Base-by-base conservation (phyloP, 2,797 vertebrate species). In the Darevskia mixta region DNA sequence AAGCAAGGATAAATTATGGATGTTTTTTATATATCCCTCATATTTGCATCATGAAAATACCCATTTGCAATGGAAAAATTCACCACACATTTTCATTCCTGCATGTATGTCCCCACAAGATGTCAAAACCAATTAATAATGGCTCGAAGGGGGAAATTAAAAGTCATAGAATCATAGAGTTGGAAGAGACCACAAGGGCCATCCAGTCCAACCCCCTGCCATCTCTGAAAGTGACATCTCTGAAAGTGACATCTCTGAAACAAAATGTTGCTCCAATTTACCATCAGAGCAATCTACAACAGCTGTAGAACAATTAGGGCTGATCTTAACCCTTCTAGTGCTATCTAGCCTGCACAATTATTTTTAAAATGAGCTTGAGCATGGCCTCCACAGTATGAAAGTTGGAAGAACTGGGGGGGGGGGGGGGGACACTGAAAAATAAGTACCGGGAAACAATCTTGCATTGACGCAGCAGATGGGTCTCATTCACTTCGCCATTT, bases 51-150 rank as follows among this genome's bases (percentile, higher is more conserved):
- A 90, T 58, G 88, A 91, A 80, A 9, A 2, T 87, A 89, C 87
- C 32, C 32, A 81, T 81, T 85, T 85, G 58, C 43, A 45, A 69
- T 35, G 58, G 82, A 43, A 64, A 86, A 85, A 45, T 11, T 43
- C 86, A 87, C 67, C 88, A 93, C 92, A 45, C 91, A 91, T 85
- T 73, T 87, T n/a, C 20, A 88, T 4, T 79, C 87, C 89, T 45
- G 75, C 49, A 76, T 73, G 29, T 0, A 0, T 3, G 77, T 71
- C 86, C 83, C 84, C 3, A 0, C 90, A 90, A 93, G 79, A 0
- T 75, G 94, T 90, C 95, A 95, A 88, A 89, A 7, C 18, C 83
- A 88, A 91, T 93, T 95, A 92, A 94, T 73, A 89, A 92, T 83
- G 55, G 58, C 86, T 66, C 49, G 43, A 93, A 8, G 23, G 91